A percentile compares a stretch with the other conserved stretches of the same genome.
phyloP scores from a whole-genome alignment of 1,140 invertebrate genomes.

The Drosophila aff. region DNA sequence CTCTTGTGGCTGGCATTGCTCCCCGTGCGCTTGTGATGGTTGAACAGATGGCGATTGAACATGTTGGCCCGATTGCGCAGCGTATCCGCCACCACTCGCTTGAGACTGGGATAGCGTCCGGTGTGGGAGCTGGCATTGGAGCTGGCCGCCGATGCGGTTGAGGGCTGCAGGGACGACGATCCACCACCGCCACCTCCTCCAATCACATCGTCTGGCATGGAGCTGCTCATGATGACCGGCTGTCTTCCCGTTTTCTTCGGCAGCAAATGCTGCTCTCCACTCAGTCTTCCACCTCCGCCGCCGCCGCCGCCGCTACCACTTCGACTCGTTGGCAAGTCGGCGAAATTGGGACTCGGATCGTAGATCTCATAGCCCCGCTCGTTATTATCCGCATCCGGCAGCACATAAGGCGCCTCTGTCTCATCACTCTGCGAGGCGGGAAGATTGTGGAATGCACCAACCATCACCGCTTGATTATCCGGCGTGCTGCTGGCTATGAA shows the following conservation, averaged over 20 bases:
- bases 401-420: slow-evolving; percentile 61
- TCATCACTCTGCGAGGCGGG: slow-evolving; percentile 53
- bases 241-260: slow-evolving; percentile 26
- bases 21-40: slow-evolving; percentile 71
- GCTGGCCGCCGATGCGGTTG: slow-evolving; percentile 75
- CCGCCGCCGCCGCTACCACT: slow-evolving; percentile 45
- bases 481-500: slow-evolving; percentile 79
- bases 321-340: slow-evolving; percentile 42
- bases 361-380: slow-evolving; percentile 73
- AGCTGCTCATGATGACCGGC: slow-evolving; percentile 72
- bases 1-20: slow-evolving; percentile 81
- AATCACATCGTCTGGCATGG: slow-evolving; percentile 76
- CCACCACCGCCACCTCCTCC: slow-evolving; percentile 22
- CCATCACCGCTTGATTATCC: slow-evolving; percentile 57
- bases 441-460: slow-evolving; percentile 41
- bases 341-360: slow-evolving; percentile 78
- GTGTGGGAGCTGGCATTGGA: slow-evolving; percentile 70
- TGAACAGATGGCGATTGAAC: slow-evolving; percentile 67
- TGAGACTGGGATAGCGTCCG: slow-evolving; percentile 61
- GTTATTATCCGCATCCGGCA: slow-evolving; percentile 50
- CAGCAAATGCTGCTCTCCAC: slow-evolving; percentile 72
- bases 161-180: slow-evolving; percentile 67
- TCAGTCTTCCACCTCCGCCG: slow-evolving; percentile 45
- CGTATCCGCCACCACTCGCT: slow-evolving; percentile 62
- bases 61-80: slow-evolving; percentile 49